Evolutionary conservation across 2,888 invertebrate genomes (phyloP).

Genomic region (Panorpa germanica): DNA sequence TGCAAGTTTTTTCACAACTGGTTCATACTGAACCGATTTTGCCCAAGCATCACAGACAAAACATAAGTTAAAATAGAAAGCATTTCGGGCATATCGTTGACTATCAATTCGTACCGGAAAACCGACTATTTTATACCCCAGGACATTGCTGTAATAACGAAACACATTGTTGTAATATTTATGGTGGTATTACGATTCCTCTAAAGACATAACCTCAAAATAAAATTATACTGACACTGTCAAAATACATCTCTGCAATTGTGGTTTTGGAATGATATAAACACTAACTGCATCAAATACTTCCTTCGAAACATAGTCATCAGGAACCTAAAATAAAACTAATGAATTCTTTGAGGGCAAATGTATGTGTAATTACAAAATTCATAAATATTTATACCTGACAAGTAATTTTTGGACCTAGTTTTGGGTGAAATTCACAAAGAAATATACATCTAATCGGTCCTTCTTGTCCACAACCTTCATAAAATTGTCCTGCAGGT

Average conservation of each 20-base stretch:
- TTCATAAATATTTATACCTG: constrained; percentile 34
- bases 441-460: constrained; percentile 68
- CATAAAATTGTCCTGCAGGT: constrained; percentile 24
- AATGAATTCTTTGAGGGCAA: constrained; percentile 7
- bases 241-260: constrained; percentile 74
- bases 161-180: neutral
- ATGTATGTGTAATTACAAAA: constrained; percentile 13
- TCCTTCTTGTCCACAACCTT: constrained; percentile 49
- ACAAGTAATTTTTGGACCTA: constrained; percentile 68
- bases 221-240: constrained; percentile 50
- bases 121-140: constrained; percentile 76
- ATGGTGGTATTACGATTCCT: no score
- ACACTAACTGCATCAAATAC: constrained; percentile 85
- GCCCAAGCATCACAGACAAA: constrained; percentile 85
- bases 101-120: constrained; percentile 82
- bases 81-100: constrained; percentile 78
- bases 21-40: constrained; percentile 81
- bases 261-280: constrained; percentile 89
- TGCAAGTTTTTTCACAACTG: constrained; percentile 83
- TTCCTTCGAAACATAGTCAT: constrained; percentile 81
- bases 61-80: constrained; percentile 88
- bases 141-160: constrained; percentile 27
- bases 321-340: constrained; percentile 48
- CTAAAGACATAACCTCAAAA: no score
- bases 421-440: constrained; percentile 56